Evolutionary conservation across 2,797 vertebrate genomes (phyloP).

Genomic region (Sebastes taczanowskii): DNA sequence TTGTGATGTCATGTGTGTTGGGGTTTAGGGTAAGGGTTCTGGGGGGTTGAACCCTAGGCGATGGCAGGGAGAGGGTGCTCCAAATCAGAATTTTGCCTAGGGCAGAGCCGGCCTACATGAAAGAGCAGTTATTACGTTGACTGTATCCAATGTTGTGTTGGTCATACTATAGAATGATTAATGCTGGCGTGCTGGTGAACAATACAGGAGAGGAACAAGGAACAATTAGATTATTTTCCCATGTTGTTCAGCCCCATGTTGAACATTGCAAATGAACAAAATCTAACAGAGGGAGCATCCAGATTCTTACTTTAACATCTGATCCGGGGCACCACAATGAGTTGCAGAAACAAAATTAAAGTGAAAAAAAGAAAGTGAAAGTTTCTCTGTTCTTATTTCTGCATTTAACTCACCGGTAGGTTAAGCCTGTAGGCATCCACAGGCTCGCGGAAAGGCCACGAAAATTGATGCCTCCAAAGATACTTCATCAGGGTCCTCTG

Average conservation of each 20-base stretch:
- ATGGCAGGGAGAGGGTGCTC: no score
- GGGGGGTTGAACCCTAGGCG: no score
- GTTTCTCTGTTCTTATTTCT: background rate
- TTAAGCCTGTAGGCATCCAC: constrained; percentile 90
- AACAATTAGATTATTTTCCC: background rate
- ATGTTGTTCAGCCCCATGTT: no score
- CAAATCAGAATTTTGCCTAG: no score
- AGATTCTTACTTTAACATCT: background rate
- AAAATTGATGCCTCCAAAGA: constrained; percentile 94
- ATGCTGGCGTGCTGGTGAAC: background rate
- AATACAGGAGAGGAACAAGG: background rate
- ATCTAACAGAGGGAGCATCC: background rate
- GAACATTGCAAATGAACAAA: background rate
- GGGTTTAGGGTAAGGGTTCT: no score
- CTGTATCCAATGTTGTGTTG: background rate
- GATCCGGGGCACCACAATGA: background rate
- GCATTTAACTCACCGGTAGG: constrained; percentile 84
- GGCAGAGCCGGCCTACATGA: background rate
- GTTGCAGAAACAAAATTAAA: constrained; percentile 3
- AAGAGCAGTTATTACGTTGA: background rate
- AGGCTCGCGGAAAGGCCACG: constrained; percentile 94
- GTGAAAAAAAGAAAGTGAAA: background rate
- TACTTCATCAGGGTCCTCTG: constrained; percentile 92
- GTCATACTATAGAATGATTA: background rate
- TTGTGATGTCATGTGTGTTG: no score